Evolutionary conservation across 1,140 invertebrate species (phyloP), one percentile per base, ranked within the genome.

Genomic region (Thereuonema tuberculata): DNA sequence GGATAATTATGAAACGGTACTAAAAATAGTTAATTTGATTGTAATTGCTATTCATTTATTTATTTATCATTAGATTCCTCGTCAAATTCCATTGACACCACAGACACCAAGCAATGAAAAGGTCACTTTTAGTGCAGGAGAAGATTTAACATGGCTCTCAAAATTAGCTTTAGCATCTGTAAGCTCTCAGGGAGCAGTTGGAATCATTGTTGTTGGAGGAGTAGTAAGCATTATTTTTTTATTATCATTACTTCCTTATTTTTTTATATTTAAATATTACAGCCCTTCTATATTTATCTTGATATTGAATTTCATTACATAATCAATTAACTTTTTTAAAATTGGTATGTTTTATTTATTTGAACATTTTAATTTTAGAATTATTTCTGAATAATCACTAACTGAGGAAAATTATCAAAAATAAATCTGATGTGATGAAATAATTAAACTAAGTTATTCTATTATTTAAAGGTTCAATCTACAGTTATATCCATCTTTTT

Each of bases 141-240:
- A 76, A 1, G 84, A 89, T 62, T 84, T 85, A 79, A 82, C 85
- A 21, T 64, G 89, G 57, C 77, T 86, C 62, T 85, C 84, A 25
- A 78, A 80, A 69, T 78, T 90, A 48, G 64, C 86, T 1, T 69
- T 89, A 49, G 83, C 86, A 3, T 86, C 87, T 1, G 78, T 88
- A 59, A 82, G 84, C 2, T 88, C 86, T 20, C 87, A 91, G 70
- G 87, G 87, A 52, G 89, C 88, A 2, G 85, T 91, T 77, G 87
- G 87, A 29, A 86, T 86, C 43, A 76, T 92, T 3, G 73, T 91
- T 31, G 76, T 90, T 12, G 87, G 85, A 37, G 91, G 91, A 63
- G 82, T 96, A 75, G 87, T 93, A 76, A 80, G 83, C 79, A 49
- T 53, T 58, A 24, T n/a, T n/a, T n/a, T n/a, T n/a, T n/a, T n/a